Percentiles rank a stretch among this genome's conserved stretches.
Evolutionary conservation across 2,113 vertebrate species (phyloP).

Genomic region (Nothoprocta perdicaria): DNA sequence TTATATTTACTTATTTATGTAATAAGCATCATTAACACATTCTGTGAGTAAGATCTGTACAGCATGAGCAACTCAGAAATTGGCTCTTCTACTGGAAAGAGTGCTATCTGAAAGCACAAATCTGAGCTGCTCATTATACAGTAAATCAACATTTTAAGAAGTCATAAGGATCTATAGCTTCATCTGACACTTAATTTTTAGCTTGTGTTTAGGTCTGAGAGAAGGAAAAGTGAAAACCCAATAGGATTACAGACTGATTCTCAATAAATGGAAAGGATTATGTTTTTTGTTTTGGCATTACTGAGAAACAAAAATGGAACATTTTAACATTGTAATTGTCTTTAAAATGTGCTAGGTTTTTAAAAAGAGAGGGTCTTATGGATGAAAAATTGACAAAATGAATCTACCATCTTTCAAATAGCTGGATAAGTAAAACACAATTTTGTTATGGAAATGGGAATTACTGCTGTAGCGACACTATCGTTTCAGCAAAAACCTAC

Average conservation of each 20-base stretch:
- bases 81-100: background rate
- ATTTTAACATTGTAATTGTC: slow-evolving; percentile 39
- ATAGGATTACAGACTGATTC: slow-evolving; percentile 38
- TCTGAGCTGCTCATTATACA: background rate
- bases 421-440: slow-evolving; percentile 63
- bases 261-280: slow-evolving; percentile 36
- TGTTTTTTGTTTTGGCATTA: slow-evolving; percentile 28
- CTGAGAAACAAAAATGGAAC: background rate
- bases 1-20: background rate
- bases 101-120: background rate
- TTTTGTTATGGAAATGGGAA: slow-evolving; percentile 70
- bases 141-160: slow-evolving; percentile 7
- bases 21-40: background rate
- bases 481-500: slow-evolving; percentile 55
- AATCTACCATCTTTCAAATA: slow-evolving; percentile 52
- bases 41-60: background rate
- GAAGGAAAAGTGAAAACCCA: background rate
- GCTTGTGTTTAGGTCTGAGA: slow-evolving; percentile 8
- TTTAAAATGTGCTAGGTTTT: slow-evolving; percentile 21
- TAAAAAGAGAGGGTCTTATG: background rate
- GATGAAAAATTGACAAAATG: slow-evolving; percentile 45
- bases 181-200: background rate
- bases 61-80: background rate
- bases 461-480: slow-evolving; percentile 42
- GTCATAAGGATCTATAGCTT: background rate